Evolutionary conservation across 1,140 invertebrate genomes (phyloP).

Genomic region (Ladona fulva): DNA sequence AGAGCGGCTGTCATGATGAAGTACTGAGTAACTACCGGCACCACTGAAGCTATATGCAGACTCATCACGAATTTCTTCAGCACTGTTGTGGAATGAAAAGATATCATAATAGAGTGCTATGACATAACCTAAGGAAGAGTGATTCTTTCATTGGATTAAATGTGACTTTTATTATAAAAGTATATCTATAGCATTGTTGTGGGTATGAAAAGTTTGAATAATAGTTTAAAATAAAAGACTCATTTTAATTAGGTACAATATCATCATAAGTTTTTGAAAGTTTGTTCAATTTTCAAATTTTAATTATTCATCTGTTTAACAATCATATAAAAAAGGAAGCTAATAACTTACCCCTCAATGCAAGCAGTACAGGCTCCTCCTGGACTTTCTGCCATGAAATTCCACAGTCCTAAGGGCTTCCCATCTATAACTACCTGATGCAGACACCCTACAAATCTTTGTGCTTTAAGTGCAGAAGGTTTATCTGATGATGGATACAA

Average conservation of each 20-base stretch:
- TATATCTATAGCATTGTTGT: no score
- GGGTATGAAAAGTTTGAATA: no score
- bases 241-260: background rate
- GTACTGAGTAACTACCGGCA: constrained; percentile 59
- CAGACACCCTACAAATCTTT: constrained; percentile 51
- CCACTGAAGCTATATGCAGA: constrained; percentile 60
- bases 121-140: no score
- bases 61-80: constrained; percentile 41
- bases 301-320: background rate
- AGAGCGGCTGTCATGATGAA: constrained; percentile 47
- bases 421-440: constrained; percentile 69
- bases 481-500: background rate
- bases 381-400: constrained; percentile 59
- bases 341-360: constrained; percentile 53
- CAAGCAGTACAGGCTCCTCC: constrained; percentile 63
- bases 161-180: no score
- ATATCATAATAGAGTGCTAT: constrained; percentile 20
- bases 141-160: no score
- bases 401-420: constrained; percentile 75
- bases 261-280: background rate
- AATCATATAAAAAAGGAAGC: constrained; percentile 16
- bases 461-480: background rate
- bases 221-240: no score
- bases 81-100: constrained; percentile 36
- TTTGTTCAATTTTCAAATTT: background rate